Base-by-base conservation (phyloP, 1,140 invertebrate species). In the Philotrypesis tridentata region DNA sequence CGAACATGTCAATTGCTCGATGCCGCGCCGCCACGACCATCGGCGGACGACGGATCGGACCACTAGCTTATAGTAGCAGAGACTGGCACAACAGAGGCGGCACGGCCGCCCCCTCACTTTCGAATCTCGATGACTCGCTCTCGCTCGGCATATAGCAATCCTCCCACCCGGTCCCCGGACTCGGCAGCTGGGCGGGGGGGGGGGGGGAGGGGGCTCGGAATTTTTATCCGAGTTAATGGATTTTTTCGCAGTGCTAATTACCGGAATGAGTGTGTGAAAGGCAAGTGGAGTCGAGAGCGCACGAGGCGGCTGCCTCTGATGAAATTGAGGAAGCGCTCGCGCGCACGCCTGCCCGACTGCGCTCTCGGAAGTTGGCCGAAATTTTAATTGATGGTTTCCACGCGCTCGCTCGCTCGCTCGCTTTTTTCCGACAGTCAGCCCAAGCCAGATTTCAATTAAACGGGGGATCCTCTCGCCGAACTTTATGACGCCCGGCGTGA, bases 221-320 rank as follows among this genome's bases (percentile, higher is more conserved):
- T 33, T 75, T 75, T 60, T 75, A 81, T 75, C 72, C 74, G 72
- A 60, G 79, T 75, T 81, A 75, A 81, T 81, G 40, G 72, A 75
- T 60, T 70, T 81, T 81, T 75, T 55, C 23, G 55, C 25, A 55
- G 33, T 25, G 72, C 79, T 80, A 68, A 80, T 80, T 80, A 55
- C 71, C 63, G 21, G n/a, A 68, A 73, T 67, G 55, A 80, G 55
- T 23, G 77, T 11, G n/a, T 9, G 67, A 31, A 14, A n/a, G 33
- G 31, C 67, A 33, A 77, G 27, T 27, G 3, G 65, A 40, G 61
- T 77, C 21, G 63, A 43, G 4, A 6, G 40, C 21, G 23, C 9
- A 77, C 12, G 21, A 25, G 9, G 6, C 48, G 17, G 33, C 33
- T 37, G 33, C 33, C 33, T 37, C 33, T 55, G 48, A 55, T 55